These are phyloP conservation scores for Eupristina koningsbergeri DNA, from an alignment of 1,140 invertebrate genomes.

Conservation along the genomic window DNA sequence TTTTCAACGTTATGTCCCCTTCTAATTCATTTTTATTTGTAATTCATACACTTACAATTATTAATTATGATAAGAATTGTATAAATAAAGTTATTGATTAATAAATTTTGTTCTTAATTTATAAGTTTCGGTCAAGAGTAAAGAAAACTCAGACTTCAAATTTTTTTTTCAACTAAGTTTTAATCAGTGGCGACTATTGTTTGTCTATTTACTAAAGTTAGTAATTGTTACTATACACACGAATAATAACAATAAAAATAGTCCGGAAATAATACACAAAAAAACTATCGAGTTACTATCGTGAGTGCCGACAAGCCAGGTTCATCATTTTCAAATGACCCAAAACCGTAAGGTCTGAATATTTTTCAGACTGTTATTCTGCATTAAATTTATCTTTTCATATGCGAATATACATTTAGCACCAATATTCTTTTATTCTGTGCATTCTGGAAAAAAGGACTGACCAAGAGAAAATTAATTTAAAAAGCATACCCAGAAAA, in stretches of 20 bases:
- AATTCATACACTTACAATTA: no score
- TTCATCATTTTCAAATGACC: conserved; percentile 64
- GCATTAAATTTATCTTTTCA: background rate
- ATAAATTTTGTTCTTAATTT: no score
- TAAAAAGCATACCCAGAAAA: background rate
- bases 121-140: no score
- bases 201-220: no score
- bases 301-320: conserved; percentile 54
- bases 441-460: background rate
- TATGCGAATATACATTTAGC: background rate
- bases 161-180: no score
- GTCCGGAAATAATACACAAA: background rate
- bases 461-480: background rate
- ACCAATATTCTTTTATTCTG: background rate
- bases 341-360: conserved; percentile 64
- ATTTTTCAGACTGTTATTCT: conserved; percentile 1
- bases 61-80: no score
- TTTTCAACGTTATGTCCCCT: no score
- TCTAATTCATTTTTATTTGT: no score
- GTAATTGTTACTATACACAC: no score
- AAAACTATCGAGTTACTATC: background rate
- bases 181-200: no score
- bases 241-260: background rate
- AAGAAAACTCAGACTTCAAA: no score
- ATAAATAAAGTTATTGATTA: no score